Percentiles rank a stretch among this genome's conserved stretches.
These are phyloP conservation scores for Pipa parva DNA, from an alignment of 2,113 vertebrate genomes.

Conservation along the genomic window DNA sequence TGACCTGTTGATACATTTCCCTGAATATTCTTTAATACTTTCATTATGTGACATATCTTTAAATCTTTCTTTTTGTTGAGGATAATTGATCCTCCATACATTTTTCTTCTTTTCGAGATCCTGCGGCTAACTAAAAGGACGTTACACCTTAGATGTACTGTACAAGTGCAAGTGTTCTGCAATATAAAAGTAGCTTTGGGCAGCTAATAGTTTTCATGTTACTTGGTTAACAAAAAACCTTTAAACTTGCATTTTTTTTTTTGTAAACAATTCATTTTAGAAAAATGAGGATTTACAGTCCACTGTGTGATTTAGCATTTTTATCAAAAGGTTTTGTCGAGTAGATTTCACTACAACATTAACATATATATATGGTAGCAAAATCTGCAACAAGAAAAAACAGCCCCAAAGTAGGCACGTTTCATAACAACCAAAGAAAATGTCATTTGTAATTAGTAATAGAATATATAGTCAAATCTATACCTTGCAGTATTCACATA, in stretches of 20 bases:
- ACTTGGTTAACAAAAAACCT: too few species aligned
- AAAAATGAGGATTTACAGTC: too few species aligned
- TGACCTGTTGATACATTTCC: too few species aligned
- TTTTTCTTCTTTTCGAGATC: constrained; percentile 49
- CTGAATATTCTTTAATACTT: not conserved
- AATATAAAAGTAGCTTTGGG: too few species aligned
- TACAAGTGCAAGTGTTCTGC: constrained; percentile 15
- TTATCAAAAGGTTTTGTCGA: too few species aligned
- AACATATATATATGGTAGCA: too few species aligned
- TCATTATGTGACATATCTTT: not conserved
- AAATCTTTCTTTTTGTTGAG: not conserved
- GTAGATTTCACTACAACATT: too few species aligned
- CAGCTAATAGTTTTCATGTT: too few species aligned
- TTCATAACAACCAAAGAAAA: not conserved
- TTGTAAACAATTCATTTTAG: too few species aligned
- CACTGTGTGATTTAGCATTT: too few species aligned
- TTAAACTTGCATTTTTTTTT: too few species aligned
- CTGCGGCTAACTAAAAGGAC: constrained; percentile 55
- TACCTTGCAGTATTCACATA: constrained; percentile 57
- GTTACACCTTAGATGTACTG: constrained; percentile 50
- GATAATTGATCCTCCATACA: not conserved
- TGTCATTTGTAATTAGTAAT: constrained; percentile 2
- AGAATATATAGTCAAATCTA: constrained; percentile 62
- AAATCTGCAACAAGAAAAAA: too few species aligned
- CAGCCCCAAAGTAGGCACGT: not conserved